Evolutionary conservation across 1,140 invertebrate species (phyloP), one percentile per base, ranked within the genome.

Genomic region (Mamestra configurata): DNA sequence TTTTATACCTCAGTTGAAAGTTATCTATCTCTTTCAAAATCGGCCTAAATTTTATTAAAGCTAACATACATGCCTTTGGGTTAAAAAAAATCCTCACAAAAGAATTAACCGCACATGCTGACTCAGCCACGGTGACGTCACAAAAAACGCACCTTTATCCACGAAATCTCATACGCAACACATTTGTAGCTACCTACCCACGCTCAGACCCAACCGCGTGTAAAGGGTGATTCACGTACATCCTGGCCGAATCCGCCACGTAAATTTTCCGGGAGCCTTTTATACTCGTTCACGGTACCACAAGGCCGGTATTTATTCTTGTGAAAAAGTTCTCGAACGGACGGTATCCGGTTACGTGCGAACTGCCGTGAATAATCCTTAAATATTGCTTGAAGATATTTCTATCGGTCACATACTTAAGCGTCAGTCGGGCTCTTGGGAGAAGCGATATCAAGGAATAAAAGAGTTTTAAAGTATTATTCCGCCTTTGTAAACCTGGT

Each of bases 201-300:
- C 27, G 1, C 5, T 55, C 40, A 68, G 15, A 59, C 20, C 61
- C 31, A 7, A 35, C 27, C 27, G 27, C 11, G 18, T 70, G 27
- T 71, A 53, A 10, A 59, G 35, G 20, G 35, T 75, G 31, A 59
- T 75, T 75, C 35, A 75, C 53, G 35, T 59, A 59, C 71, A 75
- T 75, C 53, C 71, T 31, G 6, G 27, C 24, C 31, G 53, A 57
- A 40, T 37, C 51, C 35, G 20, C 27, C 18, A 75, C 53, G 53
- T 73, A 24, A 43, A 59, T 27, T 59, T 53, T 53, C 49, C 31
- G 7, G 6, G 7, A 57, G 31, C 35, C 68, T 46, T 75, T 75
- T 75, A 24, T 73, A 43, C 40, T n/a, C 35, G 1, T 35, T 8
- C 10, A 20, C 37, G 15, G 8, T 31, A n/a, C 35, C 20, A 59